Evolutionary conservation across 1,140 invertebrate genomes (phyloP), one percentile per base, ranked within the genome.

Genomic region (Dufourea novaeangliae): DNA sequence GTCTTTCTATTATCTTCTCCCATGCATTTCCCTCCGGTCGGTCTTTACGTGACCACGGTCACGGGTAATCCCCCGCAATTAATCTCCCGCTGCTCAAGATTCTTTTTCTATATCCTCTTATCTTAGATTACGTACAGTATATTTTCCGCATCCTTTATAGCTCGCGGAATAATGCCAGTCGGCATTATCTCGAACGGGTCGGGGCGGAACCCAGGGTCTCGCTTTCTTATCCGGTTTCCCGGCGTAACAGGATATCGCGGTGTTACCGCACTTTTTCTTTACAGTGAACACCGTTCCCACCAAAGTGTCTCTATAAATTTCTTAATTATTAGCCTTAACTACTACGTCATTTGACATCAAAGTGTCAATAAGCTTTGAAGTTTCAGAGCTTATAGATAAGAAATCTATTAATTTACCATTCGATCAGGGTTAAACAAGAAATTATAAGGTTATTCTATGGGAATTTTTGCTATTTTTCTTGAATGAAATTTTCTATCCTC

Each of bases 31-130:
- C 1, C 27, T 50, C 27, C 7, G 27, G 0, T 11, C 22, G n/a
- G 25, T 41, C 29, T 17, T 59, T 71, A 71, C 37, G 34, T 44
- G 68, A 59, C 25, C n/a, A 71, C 39, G 14, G n/a, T 44, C 27
- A 32, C 6, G 6, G 2, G 27, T 71, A 71, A 71, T 71, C 54
- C 39, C n/a, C 7, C 14, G 14, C 68, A 22, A 71, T 71, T 71
- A 61, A 71, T 71, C 68, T 61, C 25, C 34, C 20, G 14, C 17
- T 39, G 39, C 27, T 57, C 68, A 41, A 59, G 68, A 44, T 44
- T 70, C 68, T 34, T 22, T 61, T 71, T 25, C 56, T 20, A 10
- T 61, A 73, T 73, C 70, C 46, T 73, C 70, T 73, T 73, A 73
- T 73, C 59, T 64, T 46, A 73, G 70, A 73, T 73, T 73, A 73